Conservation (phyloP, 2,888 invertebrate species). For the Trichacis sp. region DNA sequence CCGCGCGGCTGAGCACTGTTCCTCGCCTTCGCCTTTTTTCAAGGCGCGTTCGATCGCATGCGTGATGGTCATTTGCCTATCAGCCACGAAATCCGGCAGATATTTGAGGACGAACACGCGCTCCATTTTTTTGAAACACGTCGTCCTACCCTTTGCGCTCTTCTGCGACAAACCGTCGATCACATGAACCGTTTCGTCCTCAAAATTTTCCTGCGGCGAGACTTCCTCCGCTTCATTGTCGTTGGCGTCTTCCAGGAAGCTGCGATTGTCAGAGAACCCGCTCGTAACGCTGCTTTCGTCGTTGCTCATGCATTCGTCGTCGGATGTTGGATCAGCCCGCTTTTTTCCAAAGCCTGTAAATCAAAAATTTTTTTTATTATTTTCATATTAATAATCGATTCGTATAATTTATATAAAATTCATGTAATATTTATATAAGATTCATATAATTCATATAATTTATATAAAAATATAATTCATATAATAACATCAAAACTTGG, state of each 20-base stretch:
- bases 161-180: slow-evolving; percentile 92
- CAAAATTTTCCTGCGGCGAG: slow-evolving; percentile 79
- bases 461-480: too few species aligned
- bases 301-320: slow-evolving; percentile 81
- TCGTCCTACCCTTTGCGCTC: slow-evolving; percentile 84
- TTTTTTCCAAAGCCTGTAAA: slow-evolving; percentile 55
- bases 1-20: slow-evolving; percentile 85
- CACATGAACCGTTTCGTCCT: slow-evolving; percentile 88
- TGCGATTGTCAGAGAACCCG: slow-evolving; percentile 81
- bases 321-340: slow-evolving; percentile 77
- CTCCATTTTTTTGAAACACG: slow-evolving; percentile 78
- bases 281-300: slow-evolving; percentile 88
- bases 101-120: slow-evolving; percentile 84
- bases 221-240: slow-evolving; percentile 73
- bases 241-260: slow-evolving; percentile 73
- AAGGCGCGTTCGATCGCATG: slow-evolving; percentile 86
- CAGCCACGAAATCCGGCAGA: slow-evolving; percentile 80
- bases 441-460: too few species aligned
- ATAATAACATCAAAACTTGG: too few species aligned
- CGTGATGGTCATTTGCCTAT: slow-evolving; percentile 82
- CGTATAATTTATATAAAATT: too few species aligned
- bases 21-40: slow-evolving; percentile 85
- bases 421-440: too few species aligned
- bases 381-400: too few species aligned
- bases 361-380: too few species aligned